phyloP scores from a whole-genome alignment of 2,113 vertebrate species.

The Gymnorhina tibicen region DNA sequence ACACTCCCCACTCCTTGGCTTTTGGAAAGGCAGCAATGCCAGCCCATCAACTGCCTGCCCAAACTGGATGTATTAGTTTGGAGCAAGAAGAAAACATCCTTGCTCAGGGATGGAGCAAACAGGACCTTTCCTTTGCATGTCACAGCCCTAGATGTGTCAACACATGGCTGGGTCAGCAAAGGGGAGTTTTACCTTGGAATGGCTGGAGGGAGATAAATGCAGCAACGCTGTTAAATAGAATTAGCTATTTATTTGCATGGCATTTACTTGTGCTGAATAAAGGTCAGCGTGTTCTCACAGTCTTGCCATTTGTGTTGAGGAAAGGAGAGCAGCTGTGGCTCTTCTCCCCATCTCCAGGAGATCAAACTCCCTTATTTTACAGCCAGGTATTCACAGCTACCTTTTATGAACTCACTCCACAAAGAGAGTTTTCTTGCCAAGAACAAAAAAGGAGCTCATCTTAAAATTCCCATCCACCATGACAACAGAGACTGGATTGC shows the following conservation, averaged over 20 bases:
- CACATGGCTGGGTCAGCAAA: background rate
- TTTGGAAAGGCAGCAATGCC: background rate
- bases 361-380: background rate
- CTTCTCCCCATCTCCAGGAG: background rate
- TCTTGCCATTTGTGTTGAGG: background rate
- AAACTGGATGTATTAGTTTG: background rate
- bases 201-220: background rate
- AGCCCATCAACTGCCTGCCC: background rate
- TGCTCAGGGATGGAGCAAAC: background rate
- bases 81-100: background rate
- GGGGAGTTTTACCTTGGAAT: background rate
- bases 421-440: background rate
- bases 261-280: background rate
- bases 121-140: background rate
- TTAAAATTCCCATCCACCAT: background rate
- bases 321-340: background rate
- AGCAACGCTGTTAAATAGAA: background rate
- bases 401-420: background rate
- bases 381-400: background rate
- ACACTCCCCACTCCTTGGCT: background rate
- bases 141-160: background rate
- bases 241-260: background rate
- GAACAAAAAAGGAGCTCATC: background rate
- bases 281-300: conserved; percentile 35
- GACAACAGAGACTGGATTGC: background rate